phyloP scores from a whole-genome alignment of 2,113 vertebrate genomes.

The Pomatostomus ruficeps region DNA sequence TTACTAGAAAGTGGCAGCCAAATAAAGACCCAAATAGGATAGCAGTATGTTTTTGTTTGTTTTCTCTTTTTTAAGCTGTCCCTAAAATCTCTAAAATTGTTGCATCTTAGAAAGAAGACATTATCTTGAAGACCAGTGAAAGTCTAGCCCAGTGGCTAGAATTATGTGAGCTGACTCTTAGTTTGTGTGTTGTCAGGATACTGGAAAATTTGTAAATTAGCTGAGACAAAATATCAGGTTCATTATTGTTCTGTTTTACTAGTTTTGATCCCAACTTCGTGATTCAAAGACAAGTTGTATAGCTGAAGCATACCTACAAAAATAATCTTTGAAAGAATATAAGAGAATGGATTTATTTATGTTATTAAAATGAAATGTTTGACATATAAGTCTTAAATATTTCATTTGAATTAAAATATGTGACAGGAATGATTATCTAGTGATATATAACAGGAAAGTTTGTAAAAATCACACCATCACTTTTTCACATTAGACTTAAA shows the following conservation, averaged over 20 bases:
- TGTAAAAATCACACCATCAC: not conserved
- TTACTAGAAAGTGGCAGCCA: not conserved
- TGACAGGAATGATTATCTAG: not conserved
- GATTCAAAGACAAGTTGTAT: not conserved
- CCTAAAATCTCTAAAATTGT: not conserved
- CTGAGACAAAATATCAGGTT: not conserved
- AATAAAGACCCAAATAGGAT: not conserved
- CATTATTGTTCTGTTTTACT: not conserved
- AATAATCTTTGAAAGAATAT: not conserved
- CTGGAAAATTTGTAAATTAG: not conserved
- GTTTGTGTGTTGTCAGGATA: not conserved
- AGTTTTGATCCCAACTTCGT: not conserved
- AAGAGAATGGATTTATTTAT: not conserved
- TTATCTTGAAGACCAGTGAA: not conserved
- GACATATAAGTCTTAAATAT: not conserved
- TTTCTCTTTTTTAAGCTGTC: not conserved
- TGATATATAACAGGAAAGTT: not conserved
- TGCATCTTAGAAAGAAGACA: not conserved
- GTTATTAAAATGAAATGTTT: not conserved
- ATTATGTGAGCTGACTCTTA: not conserved
- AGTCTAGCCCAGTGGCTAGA: not conserved
- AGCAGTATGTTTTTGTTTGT: fast-evolving
- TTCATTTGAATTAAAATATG: not conserved
- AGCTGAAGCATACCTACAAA: not conserved
- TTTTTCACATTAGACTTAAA: not conserved